Base-by-base conservation (phyloP, 1,140 invertebrate genomes). In the Teleopsis dalmanni region DNA sequence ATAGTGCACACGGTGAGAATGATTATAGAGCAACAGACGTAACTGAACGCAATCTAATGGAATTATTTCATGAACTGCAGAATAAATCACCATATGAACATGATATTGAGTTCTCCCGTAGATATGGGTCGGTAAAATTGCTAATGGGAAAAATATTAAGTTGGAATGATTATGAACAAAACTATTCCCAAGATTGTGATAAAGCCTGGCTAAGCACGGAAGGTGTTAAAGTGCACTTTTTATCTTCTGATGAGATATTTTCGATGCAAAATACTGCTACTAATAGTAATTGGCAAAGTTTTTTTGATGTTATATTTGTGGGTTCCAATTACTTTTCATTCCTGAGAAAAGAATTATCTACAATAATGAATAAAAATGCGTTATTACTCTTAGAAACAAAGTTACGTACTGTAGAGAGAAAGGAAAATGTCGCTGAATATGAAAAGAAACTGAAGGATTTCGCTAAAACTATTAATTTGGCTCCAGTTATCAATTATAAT, bases 11-110 rank as follows among this genome's bases (percentile, higher is more conserved):
- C 44, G 77, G 78, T 3, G 72, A 77, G 0, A 77, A 81, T 52
- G 70, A 73, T 26, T 78, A 79, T 63, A 65, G 82, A 19, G 72
- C 81, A 4, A 83, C 81, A 0, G 83, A 85, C 50, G 57, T 84
- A 6, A 77, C 77, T 1, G 81, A 84, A 53, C 72, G 81, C 9
- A 85, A 85, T 63, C 63, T 85, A 1, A 71, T 78, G 53, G 73
- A 82, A 54, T 71, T 82, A 48, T 74, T 85, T 36, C 75, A 82
- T 51, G 82, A 84, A 63, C 58, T 85, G 13, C 74, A 80, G 53
- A 69, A 75, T 26, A 67, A 72, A 27, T 61, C 72, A 11, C 50
- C 63, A 13, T 83, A 82, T 49, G 72, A 74, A 42, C 64, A 62
- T 31, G 60, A 74, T 53, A 52, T 68, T 36, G 68, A 72, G 3